phyloP scores from a whole-genome alignment of 23 tunicate species.

The Ascidia mentula region DNA sequence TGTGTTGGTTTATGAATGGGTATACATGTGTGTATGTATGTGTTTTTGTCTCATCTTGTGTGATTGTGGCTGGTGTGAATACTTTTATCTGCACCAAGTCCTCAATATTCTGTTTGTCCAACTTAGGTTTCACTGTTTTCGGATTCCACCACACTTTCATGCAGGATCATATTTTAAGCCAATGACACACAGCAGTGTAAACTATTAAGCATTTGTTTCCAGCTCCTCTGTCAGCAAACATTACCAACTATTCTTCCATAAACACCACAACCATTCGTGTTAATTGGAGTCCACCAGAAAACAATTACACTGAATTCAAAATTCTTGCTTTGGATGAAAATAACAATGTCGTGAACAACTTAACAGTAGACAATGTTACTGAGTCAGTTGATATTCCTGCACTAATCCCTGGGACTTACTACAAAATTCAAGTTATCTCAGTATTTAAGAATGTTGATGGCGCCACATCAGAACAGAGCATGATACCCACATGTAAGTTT shows the following conservation, averaged over 20 bases:
- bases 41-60: too few relatives aligned
- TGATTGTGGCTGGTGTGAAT: too few relatives aligned
- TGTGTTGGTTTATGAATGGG: too few relatives aligned
- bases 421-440: neutral
- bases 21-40: too few relatives aligned
- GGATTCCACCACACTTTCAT: too few relatives aligned
- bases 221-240: conserved; percentile 12
- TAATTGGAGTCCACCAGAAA: neutral
- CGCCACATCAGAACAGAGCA: neutral
- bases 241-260: neutral
- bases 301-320: neutral
- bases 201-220: neutral
- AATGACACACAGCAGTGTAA: too few relatives aligned
- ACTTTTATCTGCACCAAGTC: too few relatives aligned
- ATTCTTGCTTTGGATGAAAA: neutral
- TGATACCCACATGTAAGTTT: conserved; percentile 23
- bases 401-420: conserved; percentile 21
- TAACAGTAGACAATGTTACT: neutral
- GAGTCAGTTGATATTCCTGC: neutral
- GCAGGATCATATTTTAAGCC: neutral
- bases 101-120: too few relatives aligned
- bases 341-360: neutral
- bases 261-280: neutral
- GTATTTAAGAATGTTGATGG: conserved; percentile 15
- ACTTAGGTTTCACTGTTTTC: too few relatives aligned